Evolutionary conservation across 2,888 invertebrate species (phyloP).

Genomic region (Melieria omissa): DNA sequence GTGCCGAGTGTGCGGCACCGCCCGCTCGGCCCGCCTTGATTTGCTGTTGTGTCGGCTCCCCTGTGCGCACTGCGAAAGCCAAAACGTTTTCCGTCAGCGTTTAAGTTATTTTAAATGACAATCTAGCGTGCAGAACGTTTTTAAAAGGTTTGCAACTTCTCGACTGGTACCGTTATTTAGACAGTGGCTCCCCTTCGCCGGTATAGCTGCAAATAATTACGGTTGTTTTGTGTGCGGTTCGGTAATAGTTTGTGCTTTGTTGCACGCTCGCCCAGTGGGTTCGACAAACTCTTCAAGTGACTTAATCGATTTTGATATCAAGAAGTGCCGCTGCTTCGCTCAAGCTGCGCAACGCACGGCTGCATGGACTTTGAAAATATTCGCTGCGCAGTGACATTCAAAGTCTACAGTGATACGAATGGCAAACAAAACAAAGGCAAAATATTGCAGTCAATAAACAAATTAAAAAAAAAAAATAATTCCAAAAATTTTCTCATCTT

Average conservation of each 20-base stretch:
- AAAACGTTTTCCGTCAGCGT: slow-evolving; percentile 47
- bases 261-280: slow-evolving; percentile 36
- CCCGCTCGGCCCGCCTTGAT: background rate
- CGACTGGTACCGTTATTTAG: slow-evolving; percentile 27
- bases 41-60: too few relatives aligned
- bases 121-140: slow-evolving; percentile 59
- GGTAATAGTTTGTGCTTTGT: too few relatives aligned
- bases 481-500: too few relatives aligned
- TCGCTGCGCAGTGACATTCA: too few relatives aligned
- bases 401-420: too few relatives aligned
- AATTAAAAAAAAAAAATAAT: too few relatives aligned
- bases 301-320: slow-evolving; percentile 52
- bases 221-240: too few relatives aligned
- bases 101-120: slow-evolving; percentile 64
- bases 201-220: slow-evolving; percentile 1
- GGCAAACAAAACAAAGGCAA: too few relatives aligned
- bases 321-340: background rate
- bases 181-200: background rate
- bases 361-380: too few relatives aligned
- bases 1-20: background rate
- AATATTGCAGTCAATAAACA: too few relatives aligned
- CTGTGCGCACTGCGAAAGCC: background rate
- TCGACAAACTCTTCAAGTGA: slow-evolving; percentile 56
- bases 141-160: slow-evolving; percentile 44
- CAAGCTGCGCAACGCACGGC: too few relatives aligned